These are phyloP conservation scores for Sitta carolinensis DNA, from an alignment of 2,797 vertebrate genomes.

Conservation along the genomic window DNA sequence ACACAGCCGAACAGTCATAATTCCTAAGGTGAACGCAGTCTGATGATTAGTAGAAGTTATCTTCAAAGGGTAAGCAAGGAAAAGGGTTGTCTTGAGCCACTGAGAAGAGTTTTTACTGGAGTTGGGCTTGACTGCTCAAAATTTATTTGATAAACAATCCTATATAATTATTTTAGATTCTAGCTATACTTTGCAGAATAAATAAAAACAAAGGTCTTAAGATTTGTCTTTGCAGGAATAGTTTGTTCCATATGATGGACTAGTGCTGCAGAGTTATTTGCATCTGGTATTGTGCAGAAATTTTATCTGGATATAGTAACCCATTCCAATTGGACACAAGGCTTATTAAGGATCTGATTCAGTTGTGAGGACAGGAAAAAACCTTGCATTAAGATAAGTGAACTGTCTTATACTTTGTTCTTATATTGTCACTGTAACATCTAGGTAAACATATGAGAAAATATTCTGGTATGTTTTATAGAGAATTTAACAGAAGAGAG, in stretches of 20 bases:
- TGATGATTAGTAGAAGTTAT: slow-evolving; percentile 18
- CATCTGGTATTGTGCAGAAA: background rate
- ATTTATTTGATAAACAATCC: background rate
- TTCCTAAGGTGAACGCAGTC: slow-evolving; percentile 46
- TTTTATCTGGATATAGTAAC: background rate
- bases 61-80: slow-evolving; percentile 1
- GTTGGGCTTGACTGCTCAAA: background rate
- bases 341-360: background rate
- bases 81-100: background rate
- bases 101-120: background rate
- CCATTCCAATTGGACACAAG: background rate
- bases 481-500: background rate
- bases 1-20: slow-evolving; percentile 20
- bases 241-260: background rate
- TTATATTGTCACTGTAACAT: background rate
- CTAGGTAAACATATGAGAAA: background rate
- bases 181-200: background rate
- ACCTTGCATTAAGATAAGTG: background rate
- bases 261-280: background rate
- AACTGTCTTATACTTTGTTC: background rate
- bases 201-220: background rate
- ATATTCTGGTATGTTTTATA: background rate
- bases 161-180: background rate
- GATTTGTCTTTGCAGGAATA: background rate
- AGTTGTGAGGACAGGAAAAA: background rate